These are phyloP conservation scores for Hyles euphorbiae DNA, from an alignment of 1,140 invertebrate genomes.

Conservation along the genomic window DNA sequence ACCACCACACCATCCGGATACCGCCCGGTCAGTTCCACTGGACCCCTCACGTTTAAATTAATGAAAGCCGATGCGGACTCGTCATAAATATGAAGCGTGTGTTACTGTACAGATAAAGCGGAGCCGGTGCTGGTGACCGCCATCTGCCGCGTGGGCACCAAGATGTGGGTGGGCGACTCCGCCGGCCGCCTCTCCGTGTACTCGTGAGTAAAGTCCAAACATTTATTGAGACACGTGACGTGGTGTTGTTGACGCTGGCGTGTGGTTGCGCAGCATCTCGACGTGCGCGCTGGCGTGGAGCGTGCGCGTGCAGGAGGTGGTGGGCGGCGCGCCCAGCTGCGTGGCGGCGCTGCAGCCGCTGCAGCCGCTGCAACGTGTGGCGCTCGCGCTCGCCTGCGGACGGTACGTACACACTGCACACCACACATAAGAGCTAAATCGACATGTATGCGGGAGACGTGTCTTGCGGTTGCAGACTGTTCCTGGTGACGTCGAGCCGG, in stretches of 20 bases:
- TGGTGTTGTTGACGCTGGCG: not conserved
- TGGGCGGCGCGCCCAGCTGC: slow-evolving; percentile 41
- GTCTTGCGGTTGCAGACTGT: slow-evolving; percentile 32
- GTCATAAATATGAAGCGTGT: not conserved
- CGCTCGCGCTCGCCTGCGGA: slow-evolving; percentile 43
- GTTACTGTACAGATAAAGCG: slow-evolving; percentile 34
- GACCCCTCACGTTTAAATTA: not conserved
- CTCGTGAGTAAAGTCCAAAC: slow-evolving; percentile 71
- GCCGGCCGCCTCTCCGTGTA: slow-evolving; percentile 88
- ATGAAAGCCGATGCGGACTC: not conserved
- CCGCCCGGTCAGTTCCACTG: slow-evolving; percentile 35
- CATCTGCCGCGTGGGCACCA: slow-evolving; percentile 81
- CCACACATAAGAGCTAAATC: too few species aligned
- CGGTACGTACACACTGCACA: slow-evolving; percentile 22
- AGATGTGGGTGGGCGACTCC: slow-evolving; percentile 92
- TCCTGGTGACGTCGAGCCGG: slow-evolving; percentile 80
- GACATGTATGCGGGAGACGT: not conserved
- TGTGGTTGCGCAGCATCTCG: slow-evolving; percentile 26
- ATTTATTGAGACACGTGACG: not conserved
- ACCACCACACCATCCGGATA: slow-evolving; percentile 47
- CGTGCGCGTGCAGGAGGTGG: slow-evolving; percentile 38
- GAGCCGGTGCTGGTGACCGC: slow-evolving; percentile 78
- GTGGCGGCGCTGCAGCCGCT: slow-evolving; percentile 41
- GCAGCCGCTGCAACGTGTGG: slow-evolving; percentile 30
- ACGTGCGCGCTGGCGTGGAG: slow-evolving; percentile 44